These are phyloP conservation scores for Cygnus atratus DNA, from an alignment of 2,113 vertebrate genomes.

Conservation along the genomic window DNA sequence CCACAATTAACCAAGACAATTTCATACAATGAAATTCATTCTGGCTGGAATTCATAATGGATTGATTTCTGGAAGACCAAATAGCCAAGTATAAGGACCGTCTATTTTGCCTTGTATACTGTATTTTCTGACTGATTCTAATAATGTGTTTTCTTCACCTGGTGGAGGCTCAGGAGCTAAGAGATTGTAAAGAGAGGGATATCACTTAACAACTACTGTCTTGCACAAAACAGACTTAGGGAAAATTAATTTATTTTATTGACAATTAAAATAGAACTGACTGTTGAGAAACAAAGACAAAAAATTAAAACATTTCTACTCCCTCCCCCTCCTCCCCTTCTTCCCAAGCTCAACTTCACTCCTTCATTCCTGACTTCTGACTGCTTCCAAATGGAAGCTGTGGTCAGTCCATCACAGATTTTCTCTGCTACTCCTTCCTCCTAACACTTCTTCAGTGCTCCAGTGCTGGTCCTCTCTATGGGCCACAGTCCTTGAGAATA, in stretches of 20 bases:
- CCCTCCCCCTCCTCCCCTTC: background rate
- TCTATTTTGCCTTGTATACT: background rate
- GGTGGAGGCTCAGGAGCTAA: background rate
- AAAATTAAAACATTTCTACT: background rate
- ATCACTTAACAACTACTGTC: background rate
- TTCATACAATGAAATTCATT: background rate
- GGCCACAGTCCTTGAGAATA: background rate
- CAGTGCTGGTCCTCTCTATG: background rate
- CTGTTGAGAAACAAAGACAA: background rate
- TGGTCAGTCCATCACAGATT: background rate
- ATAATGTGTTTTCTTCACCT: background rate
- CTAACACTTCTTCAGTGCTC: background rate
- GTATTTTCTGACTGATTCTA: background rate
- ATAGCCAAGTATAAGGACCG: background rate
- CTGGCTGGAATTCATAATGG: background rate
- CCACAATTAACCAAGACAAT: background rate
- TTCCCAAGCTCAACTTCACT: background rate
- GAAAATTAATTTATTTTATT: background rate
- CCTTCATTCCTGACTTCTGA: background rate
- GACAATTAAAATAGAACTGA: background rate
- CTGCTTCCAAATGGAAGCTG: background rate
- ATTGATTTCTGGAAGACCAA: background rate
- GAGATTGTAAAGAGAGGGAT: background rate
- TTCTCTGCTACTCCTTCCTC: background rate
- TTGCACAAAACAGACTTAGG: background rate